A percentile compares a stretch with the other conserved stretches of the same genome.
Evolutionary conservation across 2,888 invertebrate species (phyloP).

Genomic region (Trissolcus japonicus): DNA sequence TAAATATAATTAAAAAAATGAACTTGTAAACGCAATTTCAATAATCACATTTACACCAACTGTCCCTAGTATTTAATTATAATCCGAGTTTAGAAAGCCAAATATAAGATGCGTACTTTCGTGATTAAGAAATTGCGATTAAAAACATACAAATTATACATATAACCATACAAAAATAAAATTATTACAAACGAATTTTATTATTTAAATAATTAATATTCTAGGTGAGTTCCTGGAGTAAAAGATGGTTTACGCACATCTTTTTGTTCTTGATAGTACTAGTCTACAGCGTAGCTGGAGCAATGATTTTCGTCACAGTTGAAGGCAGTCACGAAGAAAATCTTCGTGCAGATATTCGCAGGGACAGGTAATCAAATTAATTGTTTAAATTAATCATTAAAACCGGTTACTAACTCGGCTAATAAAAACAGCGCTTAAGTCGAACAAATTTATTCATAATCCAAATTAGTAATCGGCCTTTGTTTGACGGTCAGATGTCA

Average conservation of each 20-base stretch:
- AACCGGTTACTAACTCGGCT: no score
- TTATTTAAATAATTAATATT: conserved; percentile 12
- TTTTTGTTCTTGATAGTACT: conserved; percentile 87
- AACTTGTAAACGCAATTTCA: no score
- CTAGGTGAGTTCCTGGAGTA: conserved; percentile 82
- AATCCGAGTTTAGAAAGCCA: no score
- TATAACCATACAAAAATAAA: neutral
- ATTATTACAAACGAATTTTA: no score
- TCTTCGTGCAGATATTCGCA: conserved; percentile 66
- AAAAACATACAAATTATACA: neutral
- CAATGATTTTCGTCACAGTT: conserved; percentile 85
- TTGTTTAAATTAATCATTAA: no score
- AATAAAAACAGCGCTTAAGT: neutral
- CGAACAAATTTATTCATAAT: conserved; percentile 8
- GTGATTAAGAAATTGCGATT: no score
- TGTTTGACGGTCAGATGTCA: conserved; percentile 37
- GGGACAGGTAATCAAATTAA: conserved; percentile 68
- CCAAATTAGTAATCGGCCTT: conserved; percentile 18
- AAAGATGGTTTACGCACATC: conserved; percentile 92
- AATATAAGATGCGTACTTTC: no score
- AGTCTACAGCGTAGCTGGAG: conserved; percentile 89
- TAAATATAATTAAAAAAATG: no score
- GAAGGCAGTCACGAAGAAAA: conserved; percentile 81
- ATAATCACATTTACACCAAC: no score
- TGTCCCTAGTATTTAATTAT: no score